Conservation (phyloP, 1,140 invertebrate species). For the Panagrolaimus sp. region DNA sequence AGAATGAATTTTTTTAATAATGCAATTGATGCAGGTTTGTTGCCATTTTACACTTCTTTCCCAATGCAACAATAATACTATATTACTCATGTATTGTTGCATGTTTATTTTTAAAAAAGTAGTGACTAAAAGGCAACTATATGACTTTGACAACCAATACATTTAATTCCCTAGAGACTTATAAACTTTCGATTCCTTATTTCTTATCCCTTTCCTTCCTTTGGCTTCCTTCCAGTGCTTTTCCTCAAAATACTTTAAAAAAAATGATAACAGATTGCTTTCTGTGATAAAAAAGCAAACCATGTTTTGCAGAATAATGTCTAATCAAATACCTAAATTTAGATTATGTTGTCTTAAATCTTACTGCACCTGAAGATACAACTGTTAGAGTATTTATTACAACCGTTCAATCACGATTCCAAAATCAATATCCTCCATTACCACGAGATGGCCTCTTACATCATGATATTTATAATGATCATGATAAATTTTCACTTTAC, state of each 20-base stretch:
- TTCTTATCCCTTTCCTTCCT: too few species aligned
- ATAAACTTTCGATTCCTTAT: too few species aligned
- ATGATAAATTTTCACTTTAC: constrained; percentile 1
- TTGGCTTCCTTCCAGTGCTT: too few species aligned
- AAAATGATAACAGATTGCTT: background rate
- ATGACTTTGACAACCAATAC: too few species aligned
- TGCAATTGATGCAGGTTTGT: constrained; percentile 12
- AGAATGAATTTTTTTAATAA: constrained; percentile 11
- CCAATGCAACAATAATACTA: too few species aligned
- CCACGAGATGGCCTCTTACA: background rate
- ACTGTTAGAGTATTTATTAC: constrained; percentile 4
- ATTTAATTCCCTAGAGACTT: too few species aligned
- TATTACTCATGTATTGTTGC: too few species aligned
- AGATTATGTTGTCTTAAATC: constrained; percentile 4
- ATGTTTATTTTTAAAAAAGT: too few species aligned
- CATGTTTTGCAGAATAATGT: background rate
- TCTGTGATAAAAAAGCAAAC: constrained; percentile 9
- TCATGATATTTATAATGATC: constrained; percentile 7
- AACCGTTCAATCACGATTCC: background rate
- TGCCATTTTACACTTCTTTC: too few species aligned
- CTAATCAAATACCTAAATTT: background rate
- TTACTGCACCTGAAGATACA: constrained; percentile 6
- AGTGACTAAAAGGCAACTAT: too few species aligned
- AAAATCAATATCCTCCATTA: constrained; percentile 9
- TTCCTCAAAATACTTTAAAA: background rate